phyloP scores from a whole-genome alignment of 2,113 vertebrate species.

The Zosterops pallidus region DNA sequence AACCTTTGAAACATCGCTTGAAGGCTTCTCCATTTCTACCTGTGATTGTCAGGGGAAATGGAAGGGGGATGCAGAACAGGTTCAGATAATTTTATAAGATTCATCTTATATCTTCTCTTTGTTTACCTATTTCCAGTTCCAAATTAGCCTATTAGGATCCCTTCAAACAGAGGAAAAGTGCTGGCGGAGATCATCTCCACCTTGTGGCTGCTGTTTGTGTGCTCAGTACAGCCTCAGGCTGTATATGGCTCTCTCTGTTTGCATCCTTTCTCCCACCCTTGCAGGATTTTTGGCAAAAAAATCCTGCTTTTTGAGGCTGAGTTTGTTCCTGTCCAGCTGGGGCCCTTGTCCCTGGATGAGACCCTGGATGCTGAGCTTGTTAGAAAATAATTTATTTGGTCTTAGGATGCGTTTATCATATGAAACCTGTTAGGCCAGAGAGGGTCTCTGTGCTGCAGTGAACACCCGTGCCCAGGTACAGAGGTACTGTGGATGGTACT shows the following conservation, averaged over 20 bases:
- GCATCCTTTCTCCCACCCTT: background rate
- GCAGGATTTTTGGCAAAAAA: background rate
- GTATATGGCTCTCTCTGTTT: background rate
- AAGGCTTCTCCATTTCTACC: background rate
- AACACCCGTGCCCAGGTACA: background rate
- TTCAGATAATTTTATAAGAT: background rate
- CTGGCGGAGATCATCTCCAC: background rate
- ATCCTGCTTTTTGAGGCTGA: fast-evolving
- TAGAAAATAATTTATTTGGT: background rate
- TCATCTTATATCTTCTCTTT: background rate
- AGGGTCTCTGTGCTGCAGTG: background rate
- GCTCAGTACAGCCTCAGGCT: background rate
- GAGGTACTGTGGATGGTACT: background rate
- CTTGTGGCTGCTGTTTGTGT: background rate
- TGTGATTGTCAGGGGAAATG: background rate
- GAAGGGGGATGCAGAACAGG: background rate
- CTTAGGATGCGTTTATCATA: fast-evolving
- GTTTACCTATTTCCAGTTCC: background rate
- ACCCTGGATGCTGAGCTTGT: background rate
- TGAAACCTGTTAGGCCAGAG: background rate
- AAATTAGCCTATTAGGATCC: background rate
- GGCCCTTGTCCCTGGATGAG: background rate
- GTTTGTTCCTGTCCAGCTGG: background rate
- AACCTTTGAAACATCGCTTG: background rate
- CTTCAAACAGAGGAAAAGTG: background rate